Evolutionary conservation across 2,113 vertebrate genomes (phyloP).

Genomic region (Dromaius novaehollandiae): DNA sequence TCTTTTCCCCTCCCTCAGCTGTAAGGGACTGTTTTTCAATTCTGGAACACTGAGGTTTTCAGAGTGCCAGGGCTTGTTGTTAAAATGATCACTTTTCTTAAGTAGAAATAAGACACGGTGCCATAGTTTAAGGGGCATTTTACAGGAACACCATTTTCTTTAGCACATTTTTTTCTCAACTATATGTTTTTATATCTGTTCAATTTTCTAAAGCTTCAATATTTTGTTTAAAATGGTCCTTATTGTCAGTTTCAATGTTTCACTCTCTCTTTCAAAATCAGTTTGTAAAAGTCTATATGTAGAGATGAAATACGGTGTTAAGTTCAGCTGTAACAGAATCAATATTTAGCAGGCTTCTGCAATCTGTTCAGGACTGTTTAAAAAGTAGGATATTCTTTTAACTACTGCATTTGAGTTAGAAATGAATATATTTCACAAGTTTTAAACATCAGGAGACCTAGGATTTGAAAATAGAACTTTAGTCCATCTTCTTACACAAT

Average conservation of each 20-base stretch:
- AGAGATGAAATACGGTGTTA: not conserved
- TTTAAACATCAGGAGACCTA: not conserved
- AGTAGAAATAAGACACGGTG: not conserved
- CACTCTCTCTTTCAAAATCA: not conserved
- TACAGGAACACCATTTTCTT: not conserved
- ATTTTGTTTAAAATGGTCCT: not conserved
- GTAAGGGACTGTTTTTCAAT: not conserved
- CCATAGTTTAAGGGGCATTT: not conserved
- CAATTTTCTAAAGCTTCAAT: not conserved
- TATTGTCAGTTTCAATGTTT: not conserved
- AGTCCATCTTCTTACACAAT: not conserved
- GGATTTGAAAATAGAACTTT: not conserved
- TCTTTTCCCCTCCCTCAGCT: not conserved
- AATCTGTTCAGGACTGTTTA: not conserved
- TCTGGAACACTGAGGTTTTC: not conserved
- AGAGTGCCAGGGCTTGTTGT: not conserved
- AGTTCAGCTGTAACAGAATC: not conserved
- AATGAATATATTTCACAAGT: not conserved
- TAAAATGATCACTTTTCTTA: not conserved
- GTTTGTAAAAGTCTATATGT: not conserved
- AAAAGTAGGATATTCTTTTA: not conserved
- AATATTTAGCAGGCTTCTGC: not conserved
- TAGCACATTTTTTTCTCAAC: not conserved
- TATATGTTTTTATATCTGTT: not conserved
- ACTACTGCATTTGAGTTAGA: not conserved